Percentiles rank a stretch among this genome's conserved stretches.
Evolutionary conservation across 2,888 invertebrate species (phyloP).

Genomic region (Smittia sp.): DNA sequence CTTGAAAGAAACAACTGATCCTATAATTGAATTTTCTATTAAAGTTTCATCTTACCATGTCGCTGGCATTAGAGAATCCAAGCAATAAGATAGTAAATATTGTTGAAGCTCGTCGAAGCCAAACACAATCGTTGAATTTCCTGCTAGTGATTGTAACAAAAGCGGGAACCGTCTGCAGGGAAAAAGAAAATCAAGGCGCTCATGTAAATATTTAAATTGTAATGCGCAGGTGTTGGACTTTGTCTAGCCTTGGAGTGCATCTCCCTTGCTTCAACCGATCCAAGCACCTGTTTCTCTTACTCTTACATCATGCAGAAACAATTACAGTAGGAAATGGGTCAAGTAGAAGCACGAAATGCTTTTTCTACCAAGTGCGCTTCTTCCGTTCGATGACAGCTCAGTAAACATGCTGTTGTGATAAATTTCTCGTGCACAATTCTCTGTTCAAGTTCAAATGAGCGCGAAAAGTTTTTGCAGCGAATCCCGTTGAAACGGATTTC

Average conservation of each 20-base stretch:
- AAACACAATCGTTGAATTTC: constrained; percentile 58
- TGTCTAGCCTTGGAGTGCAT: not conserved
- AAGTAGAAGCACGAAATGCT: not conserved
- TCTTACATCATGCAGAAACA: too few species aligned
- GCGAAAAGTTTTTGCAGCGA: too few species aligned
- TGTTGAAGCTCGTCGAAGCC: constrained; percentile 58
- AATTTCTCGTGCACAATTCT: too few species aligned
- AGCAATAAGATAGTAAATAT: constrained; percentile 59
- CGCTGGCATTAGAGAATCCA: constrained; percentile 60
- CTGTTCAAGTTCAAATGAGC: too few species aligned
- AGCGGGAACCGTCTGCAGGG: constrained; percentile 51
- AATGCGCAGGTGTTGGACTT: not conserved
- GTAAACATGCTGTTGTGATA: too few species aligned
- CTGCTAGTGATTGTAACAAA: constrained; percentile 57
- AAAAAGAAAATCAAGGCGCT: not conserved
- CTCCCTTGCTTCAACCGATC: too few species aligned
- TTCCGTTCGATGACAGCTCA: too few species aligned
- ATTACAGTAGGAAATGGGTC: not conserved
- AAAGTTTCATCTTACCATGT: constrained; percentile 56
- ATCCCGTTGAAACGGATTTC: too few species aligned
- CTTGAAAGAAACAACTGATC: not conserved
- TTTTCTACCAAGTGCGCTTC: too few species aligned
- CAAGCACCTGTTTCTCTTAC: too few species aligned
- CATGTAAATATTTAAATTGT: not conserved
- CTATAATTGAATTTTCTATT: constrained; percentile 17